Evolutionary conservation across 2,113 vertebrate genomes (phyloP).

Genomic region (Pao palembangensis): DNA sequence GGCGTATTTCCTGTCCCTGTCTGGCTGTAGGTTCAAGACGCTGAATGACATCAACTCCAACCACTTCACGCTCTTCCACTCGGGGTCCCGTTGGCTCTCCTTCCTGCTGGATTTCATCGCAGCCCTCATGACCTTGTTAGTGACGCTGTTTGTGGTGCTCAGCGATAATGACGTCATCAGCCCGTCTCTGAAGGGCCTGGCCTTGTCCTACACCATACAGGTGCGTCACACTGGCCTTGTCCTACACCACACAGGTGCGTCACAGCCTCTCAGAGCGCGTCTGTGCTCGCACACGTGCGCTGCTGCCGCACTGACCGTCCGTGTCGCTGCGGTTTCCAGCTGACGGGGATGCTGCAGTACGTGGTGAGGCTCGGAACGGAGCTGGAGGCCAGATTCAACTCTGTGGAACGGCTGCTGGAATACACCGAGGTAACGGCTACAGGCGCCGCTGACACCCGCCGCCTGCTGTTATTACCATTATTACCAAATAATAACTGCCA

Average conservation of each 20-base stretch:
- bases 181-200: conserved; percentile 76
- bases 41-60: conserved; percentile 76
- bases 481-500: too few relatives aligned
- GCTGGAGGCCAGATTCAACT: conserved; percentile 80
- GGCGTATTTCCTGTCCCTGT: neutral
- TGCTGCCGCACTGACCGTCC: too few relatives aligned
- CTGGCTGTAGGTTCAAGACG: conserved; percentile 71
- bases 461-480: too few relatives aligned
- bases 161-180: conserved; percentile 56
- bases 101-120: conserved; percentile 75
- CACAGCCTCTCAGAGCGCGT: neutral
- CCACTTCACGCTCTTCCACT: conserved; percentile 75
- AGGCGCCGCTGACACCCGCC: neutral
- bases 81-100: conserved; percentile 77
- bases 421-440: conserved; percentile 63
- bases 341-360: conserved; percentile 78
- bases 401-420: conserved; percentile 75
- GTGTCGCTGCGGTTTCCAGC: conserved; percentile 36
- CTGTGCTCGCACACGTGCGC: conserved; percentile 14
- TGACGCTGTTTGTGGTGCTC: conserved; percentile 74
- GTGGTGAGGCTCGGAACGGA: conserved; percentile 68
- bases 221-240: conserved; percentile 68
- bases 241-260: conserved; percentile 78
- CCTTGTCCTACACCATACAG: conserved; percentile 79
- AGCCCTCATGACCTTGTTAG: conserved; percentile 55